Percentiles rank a stretch among this genome's conserved stretches.
phyloP scores from a whole-genome alignment of 1,140 invertebrate genomes.

The Bombus consobrinus region DNA sequence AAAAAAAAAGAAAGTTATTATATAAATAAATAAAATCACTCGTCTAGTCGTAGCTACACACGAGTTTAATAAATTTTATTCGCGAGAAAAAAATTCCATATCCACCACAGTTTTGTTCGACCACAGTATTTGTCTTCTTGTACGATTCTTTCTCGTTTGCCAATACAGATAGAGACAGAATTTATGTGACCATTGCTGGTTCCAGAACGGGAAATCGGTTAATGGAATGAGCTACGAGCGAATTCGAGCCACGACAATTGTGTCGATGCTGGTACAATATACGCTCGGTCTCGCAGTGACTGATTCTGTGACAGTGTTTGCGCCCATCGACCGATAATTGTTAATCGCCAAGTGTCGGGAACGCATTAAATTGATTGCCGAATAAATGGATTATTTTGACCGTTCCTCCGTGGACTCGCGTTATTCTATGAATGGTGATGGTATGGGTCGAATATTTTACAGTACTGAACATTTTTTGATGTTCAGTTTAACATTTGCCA shows the following conservation, averaged over 20 bases:
- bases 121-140: neutral
- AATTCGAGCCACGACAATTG: conserved; percentile 26
- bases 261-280: conserved; percentile 6
- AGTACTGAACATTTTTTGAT: neutral
- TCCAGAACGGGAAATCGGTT: conserved; percentile 19
- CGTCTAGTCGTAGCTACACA: neutral
- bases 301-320: conserved; percentile 29
- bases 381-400: conserved; percentile 42
- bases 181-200: neutral
- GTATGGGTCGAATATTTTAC: neutral
- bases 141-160: neutral
- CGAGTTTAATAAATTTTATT: neutral
- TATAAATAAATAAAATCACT: no score
- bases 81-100: neutral
- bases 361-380: conserved; percentile 52
- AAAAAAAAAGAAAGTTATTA: no score
- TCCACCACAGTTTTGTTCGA: neutral
- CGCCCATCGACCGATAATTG: conserved; percentile 28
- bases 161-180: neutral
- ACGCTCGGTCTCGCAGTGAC: neutral
- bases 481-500: neutral
- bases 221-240: conserved; percentile 37
- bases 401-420: no score
- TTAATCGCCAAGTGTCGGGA: conserved; percentile 42
- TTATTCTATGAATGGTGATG: no score